These are phyloP conservation scores for Coelopa frigida DNA, from an alignment of 1,140 invertebrate species.

Conservation along the genomic window DNA sequence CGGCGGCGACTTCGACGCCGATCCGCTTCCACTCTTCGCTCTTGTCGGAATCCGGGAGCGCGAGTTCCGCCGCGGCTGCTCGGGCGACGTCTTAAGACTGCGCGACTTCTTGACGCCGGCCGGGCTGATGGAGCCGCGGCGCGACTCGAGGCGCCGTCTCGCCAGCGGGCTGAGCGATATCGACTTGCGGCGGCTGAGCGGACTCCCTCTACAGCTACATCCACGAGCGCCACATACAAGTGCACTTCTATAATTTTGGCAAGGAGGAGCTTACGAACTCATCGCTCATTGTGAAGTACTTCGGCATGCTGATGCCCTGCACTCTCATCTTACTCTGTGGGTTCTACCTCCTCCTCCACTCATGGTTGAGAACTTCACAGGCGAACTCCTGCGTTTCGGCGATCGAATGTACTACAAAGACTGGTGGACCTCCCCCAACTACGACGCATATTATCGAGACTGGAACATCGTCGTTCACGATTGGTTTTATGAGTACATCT, in stretches of 20 bases:
- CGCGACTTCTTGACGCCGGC: background rate
- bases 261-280: conserved; percentile 52
- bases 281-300: conserved; percentile 56
- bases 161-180: conserved; percentile 27
- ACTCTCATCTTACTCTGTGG: conserved; percentile 64
- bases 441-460: conserved; percentile 74
- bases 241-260: conserved; percentile 60
- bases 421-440: conserved; percentile 89
- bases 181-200: conserved; percentile 20
- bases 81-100: background rate
- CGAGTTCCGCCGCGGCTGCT: conserved; percentile 20
- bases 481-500: conserved; percentile 90
- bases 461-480: conserved; percentile 95
- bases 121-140: conserved; percentile 28
- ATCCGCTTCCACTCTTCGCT: conserved; percentile 2
- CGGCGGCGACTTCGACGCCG: conserved; percentile 15
- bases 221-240: conserved; percentile 65
- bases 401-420: conserved; percentile 86
- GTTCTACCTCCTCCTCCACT: conserved; percentile 81
- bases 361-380: conserved; percentile 83
- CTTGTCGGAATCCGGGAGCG: conserved; percentile 32
- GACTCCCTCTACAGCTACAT: conserved; percentile 69
- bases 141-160: background rate
- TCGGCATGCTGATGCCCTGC: conserved; percentile 67
- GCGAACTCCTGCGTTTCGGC: conserved; percentile 78